phyloP scores from a whole-genome alignment of 1,140 invertebrate species.

The Oedothorax gibbosus region DNA sequence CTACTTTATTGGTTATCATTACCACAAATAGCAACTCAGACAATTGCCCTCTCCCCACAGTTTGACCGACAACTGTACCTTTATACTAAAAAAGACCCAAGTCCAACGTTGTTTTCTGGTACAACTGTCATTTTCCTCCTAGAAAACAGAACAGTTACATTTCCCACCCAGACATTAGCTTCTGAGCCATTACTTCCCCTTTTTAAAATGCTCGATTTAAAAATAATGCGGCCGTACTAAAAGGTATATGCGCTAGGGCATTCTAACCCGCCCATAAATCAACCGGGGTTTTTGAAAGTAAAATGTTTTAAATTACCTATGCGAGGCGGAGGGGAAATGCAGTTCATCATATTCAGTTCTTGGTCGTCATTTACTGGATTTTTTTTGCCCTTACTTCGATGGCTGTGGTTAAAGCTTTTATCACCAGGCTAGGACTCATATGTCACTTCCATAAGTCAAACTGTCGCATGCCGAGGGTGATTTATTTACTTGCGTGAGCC shows the following conservation, averaged over 20 bases:
- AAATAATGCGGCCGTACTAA: conserved; percentile 53
- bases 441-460: conserved; percentile 59
- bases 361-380: conserved; percentile 44
- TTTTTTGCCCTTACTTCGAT: conserved; percentile 23
- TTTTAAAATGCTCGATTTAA: conserved; percentile 45
- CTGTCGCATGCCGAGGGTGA: conserved; percentile 51
- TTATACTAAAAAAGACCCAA: not conserved
- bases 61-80: not conserved
- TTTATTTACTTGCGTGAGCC: conserved; percentile 52
- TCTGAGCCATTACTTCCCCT: conserved; percentile 35
- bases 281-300: conserved; percentile 43
- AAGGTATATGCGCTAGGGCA: not conserved
- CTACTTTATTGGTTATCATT: not conserved
- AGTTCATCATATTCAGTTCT: conserved; percentile 52
- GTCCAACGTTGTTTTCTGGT: not conserved
- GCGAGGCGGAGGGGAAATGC: conserved; percentile 42
- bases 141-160: not conserved
- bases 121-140: not conserved
- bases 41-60: not conserved
- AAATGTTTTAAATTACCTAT: conserved; percentile 61
- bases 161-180: conserved; percentile 1
- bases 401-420: conserved; percentile 56
- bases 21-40: not conserved
- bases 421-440: conserved; percentile 41
- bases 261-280: conserved; percentile 35